Evolutionary conservation across 1,140 invertebrate genomes (phyloP).

Genomic region (Dendrolimus punctatus): DNA sequence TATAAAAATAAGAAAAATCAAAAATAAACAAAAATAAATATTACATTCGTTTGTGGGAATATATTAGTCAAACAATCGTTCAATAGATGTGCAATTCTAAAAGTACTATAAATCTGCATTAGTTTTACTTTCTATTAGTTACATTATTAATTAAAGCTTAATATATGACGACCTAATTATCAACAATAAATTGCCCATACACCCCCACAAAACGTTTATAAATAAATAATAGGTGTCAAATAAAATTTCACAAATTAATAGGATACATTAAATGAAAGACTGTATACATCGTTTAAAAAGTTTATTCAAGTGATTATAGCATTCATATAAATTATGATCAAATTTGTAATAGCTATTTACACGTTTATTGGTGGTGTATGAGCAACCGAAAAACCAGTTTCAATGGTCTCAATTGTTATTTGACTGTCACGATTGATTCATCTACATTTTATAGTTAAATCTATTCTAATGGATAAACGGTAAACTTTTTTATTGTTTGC

Average conservation of each 20-base stretch:
- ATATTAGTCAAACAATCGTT: slow-evolving; percentile 26
- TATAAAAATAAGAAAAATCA: slow-evolving; percentile 26
- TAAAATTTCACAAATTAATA: slow-evolving; percentile 53
- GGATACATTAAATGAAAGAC: slow-evolving; percentile 65
- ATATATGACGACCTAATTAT: too few species aligned
- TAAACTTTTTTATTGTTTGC: too few species aligned
- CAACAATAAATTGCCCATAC: slow-evolving; percentile 46
- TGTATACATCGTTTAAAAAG: slow-evolving; percentile 21
- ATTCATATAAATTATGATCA: slow-evolving; percentile 45
- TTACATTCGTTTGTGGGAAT: slow-evolving; percentile 60
- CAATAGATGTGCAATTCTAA: background rate
- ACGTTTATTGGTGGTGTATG: slow-evolving; percentile 63
- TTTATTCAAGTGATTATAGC: slow-evolving; percentile 54
- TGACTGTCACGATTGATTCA: too few species aligned
- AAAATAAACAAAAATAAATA: slow-evolving; percentile 20
- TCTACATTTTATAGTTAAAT: too few species aligned
- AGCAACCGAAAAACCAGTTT: slow-evolving; percentile 29
- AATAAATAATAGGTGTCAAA: slow-evolving; percentile 28
- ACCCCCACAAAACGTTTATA: slow-evolving; percentile 55
- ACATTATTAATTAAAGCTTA: too few species aligned
- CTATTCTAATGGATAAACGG: too few species aligned
- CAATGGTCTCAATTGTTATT: too few species aligned
- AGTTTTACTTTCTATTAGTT: too few species aligned
- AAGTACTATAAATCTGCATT: background rate
- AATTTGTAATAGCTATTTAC: slow-evolving; percentile 38